A percentile compares a stretch with the other conserved stretches of the same genome.
phyloP scores from a whole-genome alignment of 2,113 vertebrate species.

The Cinclus mexicanus region DNA sequence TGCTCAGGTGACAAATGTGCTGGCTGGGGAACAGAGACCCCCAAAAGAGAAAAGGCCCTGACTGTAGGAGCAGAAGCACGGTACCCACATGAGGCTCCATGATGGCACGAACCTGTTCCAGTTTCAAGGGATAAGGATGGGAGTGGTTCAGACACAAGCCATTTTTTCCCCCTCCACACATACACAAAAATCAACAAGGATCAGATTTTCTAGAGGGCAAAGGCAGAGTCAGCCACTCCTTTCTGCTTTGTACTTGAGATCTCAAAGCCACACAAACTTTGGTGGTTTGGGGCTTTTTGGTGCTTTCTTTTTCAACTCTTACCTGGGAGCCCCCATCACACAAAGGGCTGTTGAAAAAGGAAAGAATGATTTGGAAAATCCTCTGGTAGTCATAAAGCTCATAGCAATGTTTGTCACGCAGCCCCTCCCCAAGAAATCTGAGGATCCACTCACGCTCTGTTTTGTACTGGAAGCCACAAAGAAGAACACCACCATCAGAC shows the following conservation, averaged over 20 bases:
- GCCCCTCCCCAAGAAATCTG: slow-evolving; percentile 81
- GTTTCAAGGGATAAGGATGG: neutral
- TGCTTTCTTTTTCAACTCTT: neutral
- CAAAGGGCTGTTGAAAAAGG: slow-evolving; percentile 85
- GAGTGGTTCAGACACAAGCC: neutral
- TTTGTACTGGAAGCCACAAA: slow-evolving; percentile 78
- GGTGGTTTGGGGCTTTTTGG: neutral
- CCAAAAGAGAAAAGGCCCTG: neutral
- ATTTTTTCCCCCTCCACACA: neutral
- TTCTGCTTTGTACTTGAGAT: neutral
- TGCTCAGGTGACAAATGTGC: neutral
- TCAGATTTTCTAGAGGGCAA: neutral
- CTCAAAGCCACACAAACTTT: neutral
- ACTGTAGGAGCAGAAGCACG: accelerated
- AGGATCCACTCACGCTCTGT: slow-evolving; percentile 88
- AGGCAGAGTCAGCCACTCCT: neutral
- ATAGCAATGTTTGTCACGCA: slow-evolving; percentile 84
- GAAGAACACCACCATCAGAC: neutral
- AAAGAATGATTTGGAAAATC: slow-evolving; percentile 84
- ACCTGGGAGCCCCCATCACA: slow-evolving; percentile 84
- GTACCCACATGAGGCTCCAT: neutral
- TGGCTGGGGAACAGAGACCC: neutral
- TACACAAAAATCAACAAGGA: neutral
- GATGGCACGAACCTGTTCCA: neutral
- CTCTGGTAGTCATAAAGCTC: slow-evolving; percentile 84